These are phyloP conservation scores for Drosophila kurseongensis DNA, from an alignment of 1,140 invertebrate genomes.

Conservation along the genomic window DNA sequence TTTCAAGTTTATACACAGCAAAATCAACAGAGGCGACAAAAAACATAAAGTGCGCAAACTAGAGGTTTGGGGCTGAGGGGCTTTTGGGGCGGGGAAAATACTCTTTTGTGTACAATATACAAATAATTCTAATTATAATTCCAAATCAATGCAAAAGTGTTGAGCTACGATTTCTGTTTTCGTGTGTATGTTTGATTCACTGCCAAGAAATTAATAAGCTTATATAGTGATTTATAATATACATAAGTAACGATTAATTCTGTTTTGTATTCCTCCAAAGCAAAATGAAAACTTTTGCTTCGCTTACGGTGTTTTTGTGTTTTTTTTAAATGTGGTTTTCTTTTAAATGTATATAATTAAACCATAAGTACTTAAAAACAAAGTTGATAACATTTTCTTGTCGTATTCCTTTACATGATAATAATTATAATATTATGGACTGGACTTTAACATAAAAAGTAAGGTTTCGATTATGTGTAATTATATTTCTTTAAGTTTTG, in stretches of 20 bases:
- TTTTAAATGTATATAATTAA: slow-evolving; percentile 73
- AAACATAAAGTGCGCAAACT: slow-evolving; percentile 51
- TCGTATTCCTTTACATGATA: slow-evolving; percentile 47
- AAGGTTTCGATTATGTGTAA: slow-evolving; percentile 24
- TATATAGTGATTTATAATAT: slow-evolving; percentile 78
- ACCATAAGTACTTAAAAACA: slow-evolving; percentile 82
- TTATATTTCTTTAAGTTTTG: slow-evolving; percentile 15
- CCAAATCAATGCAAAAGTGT: slow-evolving; percentile 52
- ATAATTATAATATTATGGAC: slow-evolving; percentile 69
- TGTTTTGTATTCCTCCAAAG: slow-evolving; percentile 51
- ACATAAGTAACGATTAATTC: slow-evolving; percentile 79
- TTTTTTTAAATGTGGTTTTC: slow-evolving; percentile 23
- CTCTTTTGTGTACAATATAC: slow-evolving; percentile 51
- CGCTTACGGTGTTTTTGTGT: slow-evolving; percentile 18
- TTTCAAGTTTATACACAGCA: slow-evolving; percentile 38
- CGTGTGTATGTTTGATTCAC: slow-evolving; percentile 59
- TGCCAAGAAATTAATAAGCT: slow-evolving; percentile 70
- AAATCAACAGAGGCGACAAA: slow-evolving; percentile 42
- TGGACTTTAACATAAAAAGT: slow-evolving; percentile 65
- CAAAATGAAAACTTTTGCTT: slow-evolving; percentile 28
- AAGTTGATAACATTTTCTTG: slow-evolving; percentile 76
- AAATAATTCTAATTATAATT: slow-evolving; percentile 60
- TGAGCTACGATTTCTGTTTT: slow-evolving; percentile 36
- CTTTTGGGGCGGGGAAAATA: slow-evolving; percentile 28
- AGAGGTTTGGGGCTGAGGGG: slow-evolving; percentile 9